Conservation (phyloP, 2,888 invertebrate genomes). For the Acronicta psi region DNA sequence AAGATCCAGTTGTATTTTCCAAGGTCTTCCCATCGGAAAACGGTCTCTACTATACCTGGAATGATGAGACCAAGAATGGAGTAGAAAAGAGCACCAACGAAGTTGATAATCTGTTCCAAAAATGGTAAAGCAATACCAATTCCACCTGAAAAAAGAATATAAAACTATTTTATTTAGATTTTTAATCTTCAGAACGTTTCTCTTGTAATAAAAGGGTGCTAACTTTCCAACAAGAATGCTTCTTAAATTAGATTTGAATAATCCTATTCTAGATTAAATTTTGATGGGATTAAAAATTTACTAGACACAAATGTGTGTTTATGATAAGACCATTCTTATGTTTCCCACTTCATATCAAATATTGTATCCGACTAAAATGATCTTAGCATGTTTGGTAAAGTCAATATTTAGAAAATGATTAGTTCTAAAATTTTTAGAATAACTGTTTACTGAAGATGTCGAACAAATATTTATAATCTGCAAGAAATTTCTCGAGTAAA, state of each 20-base stretch:
- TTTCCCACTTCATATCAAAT: constrained; percentile 13
- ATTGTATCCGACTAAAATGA: constrained; percentile 16
- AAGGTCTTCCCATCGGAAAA: constrained; percentile 91
- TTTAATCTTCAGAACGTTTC: not conserved
- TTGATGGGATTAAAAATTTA: no score
- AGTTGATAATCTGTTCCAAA: constrained; percentile 83
- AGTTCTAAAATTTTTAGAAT: constrained; percentile 26
- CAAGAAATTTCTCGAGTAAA: no score
- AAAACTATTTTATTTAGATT: not conserved
- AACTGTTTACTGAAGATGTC: constrained; percentile 7
- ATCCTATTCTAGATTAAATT: no score
- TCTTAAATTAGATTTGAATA: no score
- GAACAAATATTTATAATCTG: not conserved
- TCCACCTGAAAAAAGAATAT: constrained; percentile 68
- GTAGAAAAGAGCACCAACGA: constrained; percentile 89
- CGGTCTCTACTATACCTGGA: constrained; percentile 93
- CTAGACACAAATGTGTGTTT: constrained; percentile 3
- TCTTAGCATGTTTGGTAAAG: constrained; percentile 17
- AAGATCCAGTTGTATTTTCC: constrained; percentile 92
- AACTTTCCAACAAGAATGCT: no score
- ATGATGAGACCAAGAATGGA: constrained; percentile 93
- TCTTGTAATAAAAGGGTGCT: not conserved
- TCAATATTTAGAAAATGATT: constrained; percentile 35
- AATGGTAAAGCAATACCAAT: constrained; percentile 92
- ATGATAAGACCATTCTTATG: constrained; percentile 26